Conservation (phyloP, 2,797 vertebrate species). For the Enteromius argenteus region DNA sequence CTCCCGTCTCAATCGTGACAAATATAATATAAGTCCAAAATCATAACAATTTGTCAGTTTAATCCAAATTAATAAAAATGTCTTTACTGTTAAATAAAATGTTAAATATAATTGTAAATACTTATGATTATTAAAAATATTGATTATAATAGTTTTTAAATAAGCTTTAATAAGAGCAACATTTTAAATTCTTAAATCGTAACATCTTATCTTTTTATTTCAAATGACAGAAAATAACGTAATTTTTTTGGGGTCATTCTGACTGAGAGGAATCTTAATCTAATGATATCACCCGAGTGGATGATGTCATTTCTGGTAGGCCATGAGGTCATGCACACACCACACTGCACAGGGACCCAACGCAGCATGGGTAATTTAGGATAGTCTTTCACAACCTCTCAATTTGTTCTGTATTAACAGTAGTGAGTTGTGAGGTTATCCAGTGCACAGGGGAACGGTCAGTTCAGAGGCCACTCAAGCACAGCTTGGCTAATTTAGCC, state of each 20-base stretch:
- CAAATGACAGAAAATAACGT: background rate
- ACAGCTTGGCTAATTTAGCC: slow-evolving; percentile 52
- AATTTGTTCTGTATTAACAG: slow-evolving; percentile 44
- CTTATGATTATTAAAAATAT: too few species aligned
- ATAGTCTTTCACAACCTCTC: slow-evolving; percentile 34
- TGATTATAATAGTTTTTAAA: background rate
- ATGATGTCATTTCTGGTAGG: slow-evolving; percentile 35
- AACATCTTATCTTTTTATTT: too few species aligned
- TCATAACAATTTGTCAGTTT: background rate
- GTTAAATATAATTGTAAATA: background rate
- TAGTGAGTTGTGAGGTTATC: slow-evolving; percentile 32
- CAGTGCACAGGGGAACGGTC: slow-evolving; percentile 35
- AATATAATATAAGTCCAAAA: background rate
- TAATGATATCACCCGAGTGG: slow-evolving; percentile 8
- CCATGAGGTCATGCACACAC: slow-evolving; percentile 2
- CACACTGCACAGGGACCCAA: slow-evolving; percentile 11
- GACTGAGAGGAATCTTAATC: background rate
- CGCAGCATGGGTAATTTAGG: slow-evolving; percentile 30
- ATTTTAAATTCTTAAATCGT: too few species aligned
- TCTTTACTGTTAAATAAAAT: background rate
- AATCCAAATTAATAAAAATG: background rate
- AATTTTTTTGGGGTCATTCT: too few species aligned
- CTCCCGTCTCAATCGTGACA: too few species aligned
- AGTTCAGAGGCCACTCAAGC: slow-evolving; percentile 53
- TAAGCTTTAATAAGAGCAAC: background rate